These are phyloP conservation scores for Papilio polytes DNA, from an alignment of 1,140 invertebrate species.

Conservation along the genomic window DNA sequence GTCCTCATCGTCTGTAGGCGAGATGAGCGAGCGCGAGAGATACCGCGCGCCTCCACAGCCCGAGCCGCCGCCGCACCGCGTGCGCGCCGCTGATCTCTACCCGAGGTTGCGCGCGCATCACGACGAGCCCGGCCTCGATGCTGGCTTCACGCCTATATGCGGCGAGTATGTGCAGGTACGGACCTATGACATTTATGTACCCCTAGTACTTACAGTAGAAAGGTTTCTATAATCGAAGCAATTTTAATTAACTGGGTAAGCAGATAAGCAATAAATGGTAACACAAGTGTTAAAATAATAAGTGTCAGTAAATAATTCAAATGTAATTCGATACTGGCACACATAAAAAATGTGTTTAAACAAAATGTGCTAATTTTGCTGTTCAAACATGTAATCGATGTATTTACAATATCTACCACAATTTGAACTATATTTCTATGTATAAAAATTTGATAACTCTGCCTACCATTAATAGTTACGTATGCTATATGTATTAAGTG, in stretches of 20 bases:
- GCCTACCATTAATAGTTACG: neutral
- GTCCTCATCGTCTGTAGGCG: conserved; percentile 56
- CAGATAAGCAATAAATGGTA: neutral
- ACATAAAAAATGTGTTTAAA: neutral
- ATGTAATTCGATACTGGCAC: neutral
- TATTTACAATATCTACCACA: neutral
- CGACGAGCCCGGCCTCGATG: conserved; percentile 77
- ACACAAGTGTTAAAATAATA: conserved; percentile 7
- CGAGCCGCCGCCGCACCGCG: conserved; percentile 73
- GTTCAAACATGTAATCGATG: neutral
- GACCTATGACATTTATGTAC: neutral
- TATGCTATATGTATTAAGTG: neutral
- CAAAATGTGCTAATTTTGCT: neutral
- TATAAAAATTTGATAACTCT: too few relatives aligned
- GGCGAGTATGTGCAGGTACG: conserved; percentile 80
- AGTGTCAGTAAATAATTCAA: neutral
- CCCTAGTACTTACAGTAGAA: neutral
- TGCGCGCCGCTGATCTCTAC: conserved; percentile 77
- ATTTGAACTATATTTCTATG: too few relatives aligned
- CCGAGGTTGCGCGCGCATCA: conserved; percentile 72
- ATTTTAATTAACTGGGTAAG: neutral
- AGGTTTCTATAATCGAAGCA: neutral
- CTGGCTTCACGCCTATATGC: conserved; percentile 77
- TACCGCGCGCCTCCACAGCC: conserved; percentile 73
- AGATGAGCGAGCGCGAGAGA: conserved; percentile 77